Percentiles rank a stretch among this genome's conserved stretches.
Evolutionary conservation across 2,888 invertebrate species (phyloP).

Genomic region (Heliconius hortense): DNA sequence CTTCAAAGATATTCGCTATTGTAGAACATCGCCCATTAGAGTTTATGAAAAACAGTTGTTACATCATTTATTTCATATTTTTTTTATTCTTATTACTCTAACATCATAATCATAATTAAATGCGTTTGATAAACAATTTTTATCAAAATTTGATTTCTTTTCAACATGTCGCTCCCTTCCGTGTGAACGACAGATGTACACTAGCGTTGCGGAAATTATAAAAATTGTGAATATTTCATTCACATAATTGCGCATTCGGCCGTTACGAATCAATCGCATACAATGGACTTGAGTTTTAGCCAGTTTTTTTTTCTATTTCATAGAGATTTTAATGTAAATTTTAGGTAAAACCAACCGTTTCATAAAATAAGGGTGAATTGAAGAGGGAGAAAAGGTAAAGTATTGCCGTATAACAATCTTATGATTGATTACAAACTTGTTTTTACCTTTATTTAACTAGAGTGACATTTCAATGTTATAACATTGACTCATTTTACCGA

Average conservation of each 20-base stretch:
- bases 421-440: slow-evolving; percentile 81
- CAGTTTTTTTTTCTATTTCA: slow-evolving; percentile 71
- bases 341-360: slow-evolving; percentile 72
- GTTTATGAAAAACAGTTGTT: slow-evolving; percentile 28
- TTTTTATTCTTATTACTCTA: slow-evolving; percentile 4
- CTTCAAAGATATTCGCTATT: slow-evolving; percentile 30
- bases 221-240: slow-evolving; percentile 81
- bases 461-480: slow-evolving; percentile 64
- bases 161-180: slow-evolving; percentile 60
- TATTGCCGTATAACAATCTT: slow-evolving; percentile 68
- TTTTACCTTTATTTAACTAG: slow-evolving; percentile 50
- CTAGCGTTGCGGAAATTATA: slow-evolving; percentile 68
- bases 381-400: slow-evolving; percentile 48
- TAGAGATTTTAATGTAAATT: slow-evolving; percentile 78
- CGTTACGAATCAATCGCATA: slow-evolving; percentile 80
- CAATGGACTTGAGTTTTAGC: slow-evolving; percentile 75
- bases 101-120: slow-evolving; percentile 8
- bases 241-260: slow-evolving; percentile 77
- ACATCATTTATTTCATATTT: slow-evolving; percentile 18
- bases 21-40: slow-evolving; percentile 24
- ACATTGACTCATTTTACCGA: slow-evolving; percentile 46
- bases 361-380: slow-evolving; percentile 72
- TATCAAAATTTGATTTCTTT: slow-evolving; percentile 31
- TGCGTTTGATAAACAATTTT: not conserved
- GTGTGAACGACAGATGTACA: slow-evolving; percentile 78